Conservation (phyloP, 2,888 invertebrate species). For the Steromphala cineraria region DNA sequence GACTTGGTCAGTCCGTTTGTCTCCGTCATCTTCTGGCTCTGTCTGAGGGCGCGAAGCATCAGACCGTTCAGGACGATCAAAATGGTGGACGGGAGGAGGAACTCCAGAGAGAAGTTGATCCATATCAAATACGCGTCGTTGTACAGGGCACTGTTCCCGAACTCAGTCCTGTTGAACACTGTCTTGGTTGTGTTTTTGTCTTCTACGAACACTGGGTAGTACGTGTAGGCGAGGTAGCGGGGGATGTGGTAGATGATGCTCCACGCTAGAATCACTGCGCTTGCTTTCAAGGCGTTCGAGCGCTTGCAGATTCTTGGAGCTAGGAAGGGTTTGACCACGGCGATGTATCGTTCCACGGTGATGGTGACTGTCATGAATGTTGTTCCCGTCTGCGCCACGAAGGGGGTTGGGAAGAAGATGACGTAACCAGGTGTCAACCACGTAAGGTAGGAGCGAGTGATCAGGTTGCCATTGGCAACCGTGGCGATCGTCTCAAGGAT, state of each 20-base stretch:
- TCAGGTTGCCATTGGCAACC: slow-evolving; percentile 21
- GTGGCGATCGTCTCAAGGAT: slow-evolving; percentile 31
- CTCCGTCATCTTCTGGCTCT: slow-evolving; percentile 16
- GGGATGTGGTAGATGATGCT: slow-evolving; percentile 35
- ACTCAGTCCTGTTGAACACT: slow-evolving; percentile 31
- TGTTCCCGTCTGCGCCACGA: slow-evolving; percentile 34
- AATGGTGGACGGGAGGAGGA: slow-evolving; percentile 32
- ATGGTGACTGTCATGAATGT: slow-evolving; percentile 36
- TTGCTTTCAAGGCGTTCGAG: slow-evolving; percentile 25
- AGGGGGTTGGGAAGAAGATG: slow-evolving; percentile 30
- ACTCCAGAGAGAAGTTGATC: slow-evolving; percentile 38
- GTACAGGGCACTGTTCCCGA: slow-evolving; percentile 37
- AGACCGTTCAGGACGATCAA: slow-evolving; percentile 34
- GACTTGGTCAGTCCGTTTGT: not conserved
- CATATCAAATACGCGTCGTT: slow-evolving; percentile 35
- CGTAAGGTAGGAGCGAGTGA: slow-evolving; percentile 20
- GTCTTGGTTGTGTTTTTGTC: slow-evolving; percentile 28
- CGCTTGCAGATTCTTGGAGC: slow-evolving; percentile 31
- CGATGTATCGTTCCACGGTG: slow-evolving; percentile 40
- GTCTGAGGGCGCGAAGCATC: slow-evolving; percentile 26
- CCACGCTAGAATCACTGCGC: slow-evolving; percentile 28
- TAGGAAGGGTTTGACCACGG: slow-evolving; percentile 36
- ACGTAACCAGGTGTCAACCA: slow-evolving; percentile 28
- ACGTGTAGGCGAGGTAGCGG: slow-evolving; percentile 34
- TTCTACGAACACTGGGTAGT: not conserved